A percentile compares a stretch with the other conserved stretches of the same genome.
Conservation (phyloP, 2,113 vertebrate species). For the Elanoides forficatus region DNA sequence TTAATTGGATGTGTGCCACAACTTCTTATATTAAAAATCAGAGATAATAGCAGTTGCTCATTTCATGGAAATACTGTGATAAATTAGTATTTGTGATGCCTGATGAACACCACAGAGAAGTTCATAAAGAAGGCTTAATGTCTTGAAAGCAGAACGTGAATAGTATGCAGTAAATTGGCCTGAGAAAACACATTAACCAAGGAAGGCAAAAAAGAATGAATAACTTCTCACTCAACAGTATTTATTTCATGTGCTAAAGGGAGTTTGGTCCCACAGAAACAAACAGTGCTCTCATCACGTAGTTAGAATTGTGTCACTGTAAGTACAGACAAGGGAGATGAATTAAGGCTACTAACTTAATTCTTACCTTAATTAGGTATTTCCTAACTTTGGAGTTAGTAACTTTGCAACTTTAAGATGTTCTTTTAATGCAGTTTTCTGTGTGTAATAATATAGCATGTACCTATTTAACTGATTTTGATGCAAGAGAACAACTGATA, state of each 20-base stretch:
- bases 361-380: neutral
- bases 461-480: neutral
- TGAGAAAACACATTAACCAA: neutral
- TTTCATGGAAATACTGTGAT: neutral
- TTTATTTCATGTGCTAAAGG: neutral
- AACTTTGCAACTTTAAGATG: neutral
- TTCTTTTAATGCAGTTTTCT: neutral
- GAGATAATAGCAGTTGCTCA: neutral
- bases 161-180: neutral
- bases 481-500: neutral
- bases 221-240: neutral
- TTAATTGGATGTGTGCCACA: neutral
- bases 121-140: neutral
- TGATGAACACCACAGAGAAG: neutral
- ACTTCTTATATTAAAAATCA: neutral
- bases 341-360: neutral
- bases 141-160: neutral
- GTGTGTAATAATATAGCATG: neutral
- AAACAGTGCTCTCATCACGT: neutral
- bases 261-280: neutral
- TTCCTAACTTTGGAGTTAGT: neutral
- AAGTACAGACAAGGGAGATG: neutral
- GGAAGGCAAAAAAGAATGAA: neutral
- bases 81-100: neutral
- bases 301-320: neutral